Base-by-base conservation (phyloP, 2,888 invertebrate genomes). In the Smittia sp. region DNA sequence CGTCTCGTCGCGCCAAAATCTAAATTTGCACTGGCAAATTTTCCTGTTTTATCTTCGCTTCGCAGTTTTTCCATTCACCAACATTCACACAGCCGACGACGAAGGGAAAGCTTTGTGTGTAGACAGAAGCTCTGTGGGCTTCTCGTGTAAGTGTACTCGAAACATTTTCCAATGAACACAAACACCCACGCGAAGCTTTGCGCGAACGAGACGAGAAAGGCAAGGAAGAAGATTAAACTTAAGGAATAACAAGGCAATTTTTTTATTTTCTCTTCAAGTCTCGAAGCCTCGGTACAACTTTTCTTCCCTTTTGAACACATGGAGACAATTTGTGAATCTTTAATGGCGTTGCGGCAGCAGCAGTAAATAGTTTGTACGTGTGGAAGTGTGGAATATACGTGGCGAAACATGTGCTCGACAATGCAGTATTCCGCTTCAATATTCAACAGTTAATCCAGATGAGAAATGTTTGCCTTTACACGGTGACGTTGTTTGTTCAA, bases 1-100 rank as follows among this genome's bases (percentile, higher is more conserved):
- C 69, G 69, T 69, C 69, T 69, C 54, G 69, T 52, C 69, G 69
- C 69, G 69, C 69, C 69, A 69, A 54, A 27, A 54, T 69, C 69
- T 52, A 27, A 69, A 52, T 69, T 54, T 69, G 69, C 69, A 69
- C 69, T 69, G 69, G 54, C 67, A 41, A 22, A 24, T 46, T 68
- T 68, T 68, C 18, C 32, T 68, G 24, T 20, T 69, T 32, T 69
- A 54, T 69, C 54, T 32, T 9, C 22, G 58, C 58, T 54, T 27
- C 54, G 20, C 52, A 7, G 25, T 4, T 18, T 54, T 15, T 52
- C 32, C 22, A 15, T 18, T 52, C 22, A 18, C 58, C 15, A 18
- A 58, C 20, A 58, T 18, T 18, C 1, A 20, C 41, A 24, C 41
- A 24, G 41, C 46, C 22, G 39, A 9, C 1, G 15, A 46, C 25